Evolutionary conservation across 1,140 invertebrate species (phyloP), one percentile per base, ranked within the genome.

Genomic region (Conopomorpha cramerella): DNA sequence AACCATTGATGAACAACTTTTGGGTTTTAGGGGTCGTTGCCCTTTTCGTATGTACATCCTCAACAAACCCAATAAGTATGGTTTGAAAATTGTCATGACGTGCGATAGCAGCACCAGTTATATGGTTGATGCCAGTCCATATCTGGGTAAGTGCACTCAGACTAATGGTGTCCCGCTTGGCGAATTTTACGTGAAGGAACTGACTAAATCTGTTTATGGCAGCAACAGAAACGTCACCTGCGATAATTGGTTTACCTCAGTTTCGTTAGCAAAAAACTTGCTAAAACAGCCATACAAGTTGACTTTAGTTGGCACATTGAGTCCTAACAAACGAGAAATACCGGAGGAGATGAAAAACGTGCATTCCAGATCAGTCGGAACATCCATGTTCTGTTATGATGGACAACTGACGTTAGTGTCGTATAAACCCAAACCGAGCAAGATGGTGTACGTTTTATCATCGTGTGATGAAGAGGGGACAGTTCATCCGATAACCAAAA

Each of bases 171-270:
- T 48, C 18, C 45, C 56, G 14, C 23, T 57, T 4, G 43, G 40
- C 10, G 47, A 57, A 30, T 59, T 46, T 45, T 63, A 34, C 28
- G 36, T 41, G n/a, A 45, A 46, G 30, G 36, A 47, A 34, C 10
- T 44, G 0, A 41, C 44, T 26, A 42, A 44, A 41, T 30, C 39
- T 8, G 43, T 68, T 16, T 41, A 62, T 36, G 51, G 53, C 2
- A 45, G 44, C 8, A 58, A 70, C 28, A 37, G 56, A 8, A 68
- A 73, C 30, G 38, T 78, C 0, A 79, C 61, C 4, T 52, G 52
- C 26, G 68, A 77, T 36, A 71, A 77, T 29, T 77, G 60, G 57
- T 76, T 68, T 45, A 70, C 64, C 2, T 56, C 48, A 4, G 33
- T 74, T 26, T 49, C 51, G 17, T 30, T 68, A 27, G 41, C 49